Evolutionary conservation across 2,113 vertebrate species (phyloP).

Genomic region (Amazona vittata): DNA sequence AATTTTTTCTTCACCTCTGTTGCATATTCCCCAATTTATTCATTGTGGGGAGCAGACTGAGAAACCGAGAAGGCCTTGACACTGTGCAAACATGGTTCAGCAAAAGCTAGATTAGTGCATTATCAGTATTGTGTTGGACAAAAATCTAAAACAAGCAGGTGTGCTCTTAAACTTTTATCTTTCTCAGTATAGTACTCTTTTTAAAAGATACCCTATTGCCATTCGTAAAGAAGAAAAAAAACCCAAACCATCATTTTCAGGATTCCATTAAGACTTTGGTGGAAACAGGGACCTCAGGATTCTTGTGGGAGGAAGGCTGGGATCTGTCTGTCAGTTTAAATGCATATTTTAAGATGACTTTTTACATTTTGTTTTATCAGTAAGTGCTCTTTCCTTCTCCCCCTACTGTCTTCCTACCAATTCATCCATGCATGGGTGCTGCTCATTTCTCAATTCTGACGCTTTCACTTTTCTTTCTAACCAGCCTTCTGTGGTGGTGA

Average conservation of each 20-base stretch:
- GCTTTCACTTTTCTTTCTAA: slow-evolving; percentile 16
- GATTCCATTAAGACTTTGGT: neutral
- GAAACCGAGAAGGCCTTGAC: neutral
- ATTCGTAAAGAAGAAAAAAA: neutral
- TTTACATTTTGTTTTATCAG: slow-evolving; percentile 32
- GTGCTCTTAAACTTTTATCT: neutral
- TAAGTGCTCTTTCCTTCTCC: slow-evolving; percentile 23
- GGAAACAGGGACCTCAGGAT: neutral
- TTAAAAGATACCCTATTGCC: neutral
- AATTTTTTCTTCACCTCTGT: neutral
- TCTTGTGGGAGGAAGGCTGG: slow-evolving; percentile 24
- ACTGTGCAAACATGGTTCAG: neutral
- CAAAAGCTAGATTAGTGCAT: neutral
- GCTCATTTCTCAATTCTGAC: slow-evolving; percentile 25
- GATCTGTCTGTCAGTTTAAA: slow-evolving; percentile 1
- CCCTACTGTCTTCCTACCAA: neutral
- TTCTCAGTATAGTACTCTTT: neutral
- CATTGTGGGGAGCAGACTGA: neutral
- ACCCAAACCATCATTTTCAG: neutral
- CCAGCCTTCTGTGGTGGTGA: slow-evolving; percentile 27
- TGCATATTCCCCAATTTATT: fast-evolving
- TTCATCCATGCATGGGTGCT: neutral
- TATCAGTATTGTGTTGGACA: neutral
- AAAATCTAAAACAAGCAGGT: neutral
- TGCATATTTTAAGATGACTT: slow-evolving; percentile 27